These are phyloP conservation scores for Nibea albiflora DNA, from an alignment of 2,113 vertebrate genomes.

Conservation along the genomic window DNA sequence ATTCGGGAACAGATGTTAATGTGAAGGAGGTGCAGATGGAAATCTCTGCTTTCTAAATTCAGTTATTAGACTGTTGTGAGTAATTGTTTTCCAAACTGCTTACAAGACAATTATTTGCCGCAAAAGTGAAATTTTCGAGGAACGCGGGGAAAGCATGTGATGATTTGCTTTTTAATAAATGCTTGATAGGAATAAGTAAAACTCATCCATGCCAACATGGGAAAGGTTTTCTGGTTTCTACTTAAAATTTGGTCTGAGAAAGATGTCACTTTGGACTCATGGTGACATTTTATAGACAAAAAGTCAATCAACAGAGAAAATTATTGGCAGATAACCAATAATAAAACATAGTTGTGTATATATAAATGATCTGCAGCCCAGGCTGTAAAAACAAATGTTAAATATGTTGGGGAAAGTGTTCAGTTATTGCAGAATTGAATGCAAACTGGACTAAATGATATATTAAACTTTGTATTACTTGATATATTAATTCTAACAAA, in stretches of 20 bases:
- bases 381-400: background rate
- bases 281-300: background rate
- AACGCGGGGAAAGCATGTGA: constrained; percentile 7
- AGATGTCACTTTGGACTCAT: background rate
- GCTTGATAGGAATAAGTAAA: constrained; percentile 19
- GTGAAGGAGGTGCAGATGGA: constrained; percentile 75
- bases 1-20: constrained; percentile 80
- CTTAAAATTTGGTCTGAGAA: background rate
- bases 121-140: constrained; percentile 38
- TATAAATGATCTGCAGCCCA: background rate
- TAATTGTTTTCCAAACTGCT: constrained; percentile 71
- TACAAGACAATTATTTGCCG: constrained; percentile 59
- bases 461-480: background rate
- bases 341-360: background rate
- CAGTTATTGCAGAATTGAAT: background rate
- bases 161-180: background rate
- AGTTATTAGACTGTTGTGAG: constrained; percentile 68
- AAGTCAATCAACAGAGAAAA: background rate
- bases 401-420: background rate
- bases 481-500: background rate
- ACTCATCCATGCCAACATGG: background rate
- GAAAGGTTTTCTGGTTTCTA: too few relatives aligned
- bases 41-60: constrained; percentile 67
- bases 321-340: background rate
- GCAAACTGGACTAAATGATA: background rate